Evolutionary conservation across 92 coral and sea anemone genomes (phyloP), one percentile per base, ranked within the genome.

Genomic region (Actinostola sp.): DNA sequence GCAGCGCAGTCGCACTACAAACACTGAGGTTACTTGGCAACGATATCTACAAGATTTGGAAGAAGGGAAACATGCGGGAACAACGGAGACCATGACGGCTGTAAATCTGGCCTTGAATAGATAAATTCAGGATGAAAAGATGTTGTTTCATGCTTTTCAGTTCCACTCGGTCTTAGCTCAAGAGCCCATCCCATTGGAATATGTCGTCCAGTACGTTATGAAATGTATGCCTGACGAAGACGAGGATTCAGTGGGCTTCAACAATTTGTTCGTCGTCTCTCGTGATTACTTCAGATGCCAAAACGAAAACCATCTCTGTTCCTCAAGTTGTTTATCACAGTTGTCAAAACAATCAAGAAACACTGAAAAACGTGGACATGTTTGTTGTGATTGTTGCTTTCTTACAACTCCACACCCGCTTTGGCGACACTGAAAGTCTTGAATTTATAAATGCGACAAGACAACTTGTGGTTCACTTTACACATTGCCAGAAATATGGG

Each of bases 121-220:
- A 32, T 20, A 24, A 17, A 24, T 25, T 28, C 6, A 26, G 30
- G 9, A 30, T n/a, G 25, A 14, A 24, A 3, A 17, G 19, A 21
- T 52, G 8, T 8, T 52, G 8, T 8, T 14, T 9, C 19, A 52
- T 14, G 59, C 59, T 9, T 52, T 52, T 8, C 9, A 7, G 19
- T 52, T 52, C 26, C 21, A 8, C 8, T 15, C 59, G 6, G 19
- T 52, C 11, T 8, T 25, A 3, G 64, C 64, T 2, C 36, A 9
- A 15, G 64, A 58, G 34, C 64, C 64, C 8, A 36, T 61, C 25
- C 67, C 42, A 2, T 34, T 61, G 1, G 25, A 61, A n/a, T 36
- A 32, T 32, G 25, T 61, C 8, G 48, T 30, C 26, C 9, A 61
- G 45, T 61, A 61, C 17, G 67, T 61, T 15, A 35, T 4, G 1